These are phyloP conservation scores for Tolmerus cingulatus DNA, from an alignment of 2,888 invertebrate genomes.

Conservation along the genomic window DNA sequence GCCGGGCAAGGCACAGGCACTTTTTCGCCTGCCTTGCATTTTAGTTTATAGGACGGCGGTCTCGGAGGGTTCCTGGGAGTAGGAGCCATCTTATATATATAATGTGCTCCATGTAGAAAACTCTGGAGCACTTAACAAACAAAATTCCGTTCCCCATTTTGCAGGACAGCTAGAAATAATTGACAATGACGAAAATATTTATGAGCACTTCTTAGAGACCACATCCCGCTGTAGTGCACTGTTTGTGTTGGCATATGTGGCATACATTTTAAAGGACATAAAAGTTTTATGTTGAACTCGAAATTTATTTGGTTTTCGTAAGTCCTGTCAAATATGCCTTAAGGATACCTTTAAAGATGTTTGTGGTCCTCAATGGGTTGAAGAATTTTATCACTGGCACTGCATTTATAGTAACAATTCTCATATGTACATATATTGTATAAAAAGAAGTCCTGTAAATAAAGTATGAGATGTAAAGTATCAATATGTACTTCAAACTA, in stretches of 20 bases:
- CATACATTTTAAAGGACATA: background rate
- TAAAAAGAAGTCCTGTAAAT: too few species aligned
- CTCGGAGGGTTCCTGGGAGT: background rate
- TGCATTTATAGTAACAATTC: too few species aligned
- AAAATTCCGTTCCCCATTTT: background rate
- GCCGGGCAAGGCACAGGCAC: background rate
- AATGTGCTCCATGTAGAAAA: background rate
- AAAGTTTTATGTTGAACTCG: background rate
- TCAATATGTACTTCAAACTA: too few species aligned
- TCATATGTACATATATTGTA: too few species aligned
- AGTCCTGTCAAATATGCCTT: background rate
- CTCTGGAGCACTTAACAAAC: background rate
- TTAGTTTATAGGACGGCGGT: background rate
- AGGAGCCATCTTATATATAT: background rate
- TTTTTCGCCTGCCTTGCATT: background rate
- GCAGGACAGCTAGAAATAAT: background rate
- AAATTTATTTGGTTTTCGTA: background rate
- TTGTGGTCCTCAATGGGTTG: background rate
- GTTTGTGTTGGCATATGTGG: background rate
- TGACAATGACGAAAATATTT: background rate
- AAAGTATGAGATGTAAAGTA: too few species aligned
- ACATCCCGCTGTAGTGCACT: background rate
- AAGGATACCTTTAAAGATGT: background rate
- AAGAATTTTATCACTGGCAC: too few species aligned
- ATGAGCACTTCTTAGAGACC: background rate